Evolutionary conservation across 2,888 invertebrate genomes (phyloP), one percentile per base, ranked within the genome.

Genomic region (Encarsia formosa): DNA sequence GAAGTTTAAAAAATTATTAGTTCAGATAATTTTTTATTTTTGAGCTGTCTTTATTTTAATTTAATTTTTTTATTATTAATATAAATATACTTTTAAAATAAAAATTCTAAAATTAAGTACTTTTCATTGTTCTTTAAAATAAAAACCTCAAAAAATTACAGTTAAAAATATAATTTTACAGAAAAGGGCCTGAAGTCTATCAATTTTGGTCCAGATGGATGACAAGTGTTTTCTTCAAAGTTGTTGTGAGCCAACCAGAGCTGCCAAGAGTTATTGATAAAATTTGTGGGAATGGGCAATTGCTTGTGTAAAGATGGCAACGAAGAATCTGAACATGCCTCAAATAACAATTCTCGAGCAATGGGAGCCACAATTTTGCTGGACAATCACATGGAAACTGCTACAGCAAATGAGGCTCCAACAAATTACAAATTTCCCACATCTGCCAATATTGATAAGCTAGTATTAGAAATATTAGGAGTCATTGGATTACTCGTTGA

Each of bases 401-500:
- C 53, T 54, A 61, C 45, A 41, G 59, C 54, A 44, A 61, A 52
- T 64, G 73, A 62, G 56, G 59, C 45, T 29, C n/a, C n/a, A n/a
- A 61, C 49, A 52, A 68, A 61, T 60, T 70, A 66, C 40, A 71
- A 67, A 52, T 69, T 71, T 59, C 70, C 70, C 54, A 65, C 66
- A 65, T 80, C 77, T 37, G 77, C 69, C 56, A 75, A 73, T 47
- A 83, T 89, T 19, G 88, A 90, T 68, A 79, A 81, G 56, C 79
- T 93, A 42, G 88, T 94, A 18, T 75, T 88, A 45, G 88, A 93
- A 69, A 90, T 91, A 15, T 76, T 93, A 22, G 80, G 82, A 46
- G 81, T 90, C 31, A 90, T 93, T 57, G 83, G 90, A 51, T 85
- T 87, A 4, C 81, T 91, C 54, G 88, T 91, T 51, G 91, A 92